phyloP scores from a whole-genome alignment of 2,113 vertebrate genomes.

The Notiomystis cincta region DNA sequence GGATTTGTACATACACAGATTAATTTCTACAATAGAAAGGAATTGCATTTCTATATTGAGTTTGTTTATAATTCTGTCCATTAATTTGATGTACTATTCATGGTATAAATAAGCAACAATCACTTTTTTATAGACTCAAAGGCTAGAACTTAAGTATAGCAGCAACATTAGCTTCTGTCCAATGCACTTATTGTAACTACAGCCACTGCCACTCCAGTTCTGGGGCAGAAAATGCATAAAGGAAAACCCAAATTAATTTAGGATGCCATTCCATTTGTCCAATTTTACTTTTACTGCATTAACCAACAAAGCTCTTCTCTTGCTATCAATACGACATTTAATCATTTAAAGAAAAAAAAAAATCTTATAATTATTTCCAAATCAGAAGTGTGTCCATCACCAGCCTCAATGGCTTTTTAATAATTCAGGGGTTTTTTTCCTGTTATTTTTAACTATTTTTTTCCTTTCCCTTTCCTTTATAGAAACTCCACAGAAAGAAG shows the following conservation, averaged over 20 bases:
- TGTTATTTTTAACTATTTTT: background rate
- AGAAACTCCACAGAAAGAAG: slow-evolving; percentile 1
- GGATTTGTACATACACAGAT: background rate
- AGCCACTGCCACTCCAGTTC: slow-evolving; percentile 12
- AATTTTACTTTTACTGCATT: background rate
- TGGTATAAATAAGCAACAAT: background rate
- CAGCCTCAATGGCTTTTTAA: background rate
- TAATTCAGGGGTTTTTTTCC: background rate
- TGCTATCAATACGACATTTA: background rate
- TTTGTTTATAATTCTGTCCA: background rate
- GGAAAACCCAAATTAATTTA: background rate
- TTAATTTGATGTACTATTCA: background rate
- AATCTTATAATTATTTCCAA: background rate
- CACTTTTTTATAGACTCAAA: background rate
- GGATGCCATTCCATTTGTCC: background rate
- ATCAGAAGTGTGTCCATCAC: background rate
- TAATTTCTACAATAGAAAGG: background rate
- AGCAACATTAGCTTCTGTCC: slow-evolving; percentile 45
- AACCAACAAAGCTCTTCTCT: background rate
- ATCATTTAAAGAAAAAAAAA: background rate
- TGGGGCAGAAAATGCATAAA: slow-evolving; percentile 15
- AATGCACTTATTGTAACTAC: slow-evolving; percentile 5
- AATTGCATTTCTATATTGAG: background rate
- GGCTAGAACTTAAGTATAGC: background rate
- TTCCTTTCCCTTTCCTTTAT: background rate